Base-by-base conservation (phyloP, 1,140 invertebrate genomes). In the Bombus waltoni region DNA sequence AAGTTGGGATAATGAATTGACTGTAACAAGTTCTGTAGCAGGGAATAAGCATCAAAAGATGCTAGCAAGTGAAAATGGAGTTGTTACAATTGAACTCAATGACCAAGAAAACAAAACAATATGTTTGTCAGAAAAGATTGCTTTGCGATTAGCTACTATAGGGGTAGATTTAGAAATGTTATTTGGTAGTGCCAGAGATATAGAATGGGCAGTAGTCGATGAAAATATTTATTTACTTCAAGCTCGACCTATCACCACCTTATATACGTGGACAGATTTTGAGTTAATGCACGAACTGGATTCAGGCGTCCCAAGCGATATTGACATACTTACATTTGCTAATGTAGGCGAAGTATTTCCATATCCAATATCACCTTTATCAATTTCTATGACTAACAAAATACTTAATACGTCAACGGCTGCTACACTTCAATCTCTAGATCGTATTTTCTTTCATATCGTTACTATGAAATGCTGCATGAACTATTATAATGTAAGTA, bases 221-320 rank as follows among this genome's bases (percentile, higher is more conserved):
- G 94, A 95, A 44, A 93, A 94, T 18, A 95, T 97, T 81, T 97
- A 96, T 92, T 92, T 97, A 28, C 93, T 97, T n/a, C 97, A 98
- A 96, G 96, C 97, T 9, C 95, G 98, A 62, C 97, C 97, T 4
- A 96, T 98, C 53, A 98, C 97, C 2, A 96, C 96, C 0, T 86
- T 97, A 10, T 96, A 97, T 47, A 91, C 95, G 4, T 97, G 97
- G 96, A 96, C 96, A 2, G 97, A 98, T 81, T 97, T 97, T 88
- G 97, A 98, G 90, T 88, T 98, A 18, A 93, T 96, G 3, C 97
- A 97, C 91, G 97, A 98, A 93, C 95, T 97, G 87, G 97, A 98
- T 94, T 96, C 96, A 6, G 86, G 81, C 18, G 95, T 96, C 92
- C 94, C 96, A 3, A 75, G 80, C 25, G 95, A 96, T 75, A 94